Base-by-base conservation (phyloP, 2,113 vertebrate species). In the Oryzias woworae region DNA sequence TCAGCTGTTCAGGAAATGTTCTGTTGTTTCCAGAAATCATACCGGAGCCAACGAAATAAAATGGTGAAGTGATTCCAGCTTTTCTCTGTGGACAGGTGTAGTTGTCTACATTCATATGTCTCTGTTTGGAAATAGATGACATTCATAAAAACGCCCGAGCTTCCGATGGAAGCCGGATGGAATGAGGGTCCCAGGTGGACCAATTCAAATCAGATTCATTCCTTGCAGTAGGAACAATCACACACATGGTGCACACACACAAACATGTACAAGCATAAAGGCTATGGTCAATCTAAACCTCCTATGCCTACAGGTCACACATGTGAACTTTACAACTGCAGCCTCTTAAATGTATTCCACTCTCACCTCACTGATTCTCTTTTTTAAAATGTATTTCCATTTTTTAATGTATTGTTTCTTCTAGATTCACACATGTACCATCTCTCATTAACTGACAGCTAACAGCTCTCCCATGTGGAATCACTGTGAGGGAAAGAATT, bases 91-190 rank as follows among this genome's bases (percentile, higher is more conserved):
- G 36, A 77, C 56, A 63, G 61, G 66, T 66, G 62, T 62, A 50
- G 61, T 62, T 66, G 56, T 57, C 70, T 49, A 45, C 81, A 86
- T 87, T 84, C 73, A 83, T 75, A 80, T 83, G 78, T 69, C 51
- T 77, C 68, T 70, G 77, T 69, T 84, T 74, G 75, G 70, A 91
- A 85, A 89, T 83, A 85, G 91, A 89, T 90, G 80, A 87, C 79
- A 88, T 91, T 89, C 86, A 88, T 88, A 58, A 36, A 77, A 89
- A 85, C 88, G 90, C 87, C 89, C 88, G 91, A 91, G 87, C 75
- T 81, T 64, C 52, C 13, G 22, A 59, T 6, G 43, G 68, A 58
- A 73, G 62, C 50, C 14, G 55, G 55, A 76, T 50, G 60, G 70
- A 72, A 73, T 66, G 78, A 57, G 71, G 77, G 84, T 89, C 88